phyloP scores from a whole-genome alignment of 2,888 invertebrate species.

The Bruchidius siliquastri region DNA sequence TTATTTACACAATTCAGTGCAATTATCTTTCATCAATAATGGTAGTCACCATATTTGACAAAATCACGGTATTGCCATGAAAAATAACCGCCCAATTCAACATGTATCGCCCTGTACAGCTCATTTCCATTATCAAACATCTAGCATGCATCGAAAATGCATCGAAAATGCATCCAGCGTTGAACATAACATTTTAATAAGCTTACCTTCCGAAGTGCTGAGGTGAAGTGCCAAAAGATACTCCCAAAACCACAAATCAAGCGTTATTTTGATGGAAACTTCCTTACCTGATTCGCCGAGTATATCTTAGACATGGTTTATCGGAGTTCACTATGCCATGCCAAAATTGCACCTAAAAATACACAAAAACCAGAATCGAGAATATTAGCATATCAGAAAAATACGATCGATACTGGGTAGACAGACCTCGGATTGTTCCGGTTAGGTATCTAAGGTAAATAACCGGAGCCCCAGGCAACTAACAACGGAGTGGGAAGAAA shows the following conservation, averaged over 20 bases:
- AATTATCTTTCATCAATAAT: no score
- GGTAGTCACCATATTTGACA: no score
- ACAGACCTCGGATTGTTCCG: not conserved
- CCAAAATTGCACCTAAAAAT: not conserved
- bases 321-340: not conserved
- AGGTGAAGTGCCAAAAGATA: not conserved
- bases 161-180: not conserved
- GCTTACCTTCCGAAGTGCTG: not conserved
- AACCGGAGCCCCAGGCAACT: conserved; percentile 22
- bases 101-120: not conserved
- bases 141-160: not conserved
- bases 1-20: no score
- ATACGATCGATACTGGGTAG: not conserved
- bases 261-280: not conserved
- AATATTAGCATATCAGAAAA: not conserved
- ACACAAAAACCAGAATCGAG: not conserved
- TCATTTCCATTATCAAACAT: not conserved
- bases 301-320: not conserved
- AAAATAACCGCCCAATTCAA: no score
- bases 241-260: not conserved
- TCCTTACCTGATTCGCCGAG: not conserved
- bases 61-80: no score
- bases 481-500: conserved; percentile 12
- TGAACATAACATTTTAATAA: not conserved
- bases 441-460: conserved; percentile 20